Evolutionary conservation across 2,888 invertebrate species (phyloP).

Genomic region (Galerucella pusilla): DNA sequence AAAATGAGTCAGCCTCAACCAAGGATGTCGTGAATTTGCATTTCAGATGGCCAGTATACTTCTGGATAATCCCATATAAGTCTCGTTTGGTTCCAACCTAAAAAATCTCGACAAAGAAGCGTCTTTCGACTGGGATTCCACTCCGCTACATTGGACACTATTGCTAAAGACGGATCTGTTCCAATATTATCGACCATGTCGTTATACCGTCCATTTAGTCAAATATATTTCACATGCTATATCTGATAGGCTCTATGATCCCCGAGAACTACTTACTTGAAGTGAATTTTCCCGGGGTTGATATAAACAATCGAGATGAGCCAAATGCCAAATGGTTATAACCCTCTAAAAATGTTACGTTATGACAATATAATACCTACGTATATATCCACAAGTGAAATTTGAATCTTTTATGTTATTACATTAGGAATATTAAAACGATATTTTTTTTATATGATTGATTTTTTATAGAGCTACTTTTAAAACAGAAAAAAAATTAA

Average conservation of each 20-base stretch:
- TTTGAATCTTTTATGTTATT: slow-evolving; percentile 6
- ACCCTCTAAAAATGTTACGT: slow-evolving; percentile 24
- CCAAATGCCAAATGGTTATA: slow-evolving; percentile 21
- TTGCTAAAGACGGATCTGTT: slow-evolving; percentile 3
- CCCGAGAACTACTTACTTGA: slow-evolving; percentile 22
- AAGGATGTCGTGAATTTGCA: too few species aligned
- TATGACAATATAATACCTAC: slow-evolving; percentile 14
- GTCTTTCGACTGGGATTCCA: too few species aligned
- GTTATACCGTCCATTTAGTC: slow-evolving; percentile 24
- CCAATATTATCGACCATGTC: slow-evolving; percentile 19
- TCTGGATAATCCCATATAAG: too few species aligned
- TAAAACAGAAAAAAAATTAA: too few species aligned
- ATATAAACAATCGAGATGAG: slow-evolving; percentile 33
- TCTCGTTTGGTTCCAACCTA: too few species aligned
- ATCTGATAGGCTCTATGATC: slow-evolving; percentile 28
- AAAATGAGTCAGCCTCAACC: too few species aligned
- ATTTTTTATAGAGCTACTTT: too few species aligned
- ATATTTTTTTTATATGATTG: too few species aligned
- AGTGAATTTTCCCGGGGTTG: slow-evolving; percentile 22
- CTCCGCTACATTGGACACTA: too few species aligned
- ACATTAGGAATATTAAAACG: neutral
- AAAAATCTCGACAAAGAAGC: too few species aligned
- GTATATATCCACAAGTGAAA: too few species aligned
- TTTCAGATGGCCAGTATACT: too few species aligned
- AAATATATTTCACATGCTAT: slow-evolving; percentile 31